phyloP scores from a whole-genome alignment of 2,797 vertebrate genomes.

The Phataginus tetradactyla region DNA sequence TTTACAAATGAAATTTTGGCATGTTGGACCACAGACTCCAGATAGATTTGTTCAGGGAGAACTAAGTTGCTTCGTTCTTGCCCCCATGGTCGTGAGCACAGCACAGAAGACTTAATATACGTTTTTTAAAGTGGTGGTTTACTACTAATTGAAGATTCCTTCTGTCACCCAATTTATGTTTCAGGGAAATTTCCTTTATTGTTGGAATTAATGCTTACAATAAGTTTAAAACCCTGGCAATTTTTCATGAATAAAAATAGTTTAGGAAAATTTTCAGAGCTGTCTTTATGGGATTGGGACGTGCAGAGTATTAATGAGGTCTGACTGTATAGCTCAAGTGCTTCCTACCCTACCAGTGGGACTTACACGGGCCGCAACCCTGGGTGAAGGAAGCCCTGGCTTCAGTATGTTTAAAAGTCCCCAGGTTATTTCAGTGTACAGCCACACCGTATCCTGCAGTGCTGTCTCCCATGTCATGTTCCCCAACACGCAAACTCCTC shows the following conservation, averaged over 20 bases:
- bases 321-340: not conserved
- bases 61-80: not conserved
- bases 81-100: not conserved
- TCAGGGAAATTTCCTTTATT: constrained; percentile 40
- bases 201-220: constrained; percentile 38
- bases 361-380: not conserved
- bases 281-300: not conserved
- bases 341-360: not conserved
- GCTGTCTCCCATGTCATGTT: not conserved
- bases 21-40: not conserved
- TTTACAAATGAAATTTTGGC: constrained; percentile 42
- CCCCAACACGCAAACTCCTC: not conserved
- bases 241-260: constrained; percentile 38
- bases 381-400: not conserved
- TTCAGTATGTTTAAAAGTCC: not conserved
- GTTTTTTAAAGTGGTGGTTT: not conserved
- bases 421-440: not conserved
- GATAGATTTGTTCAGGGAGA: constrained; percentile 49
- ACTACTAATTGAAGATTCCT: not conserved
- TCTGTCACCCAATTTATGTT: not conserved
- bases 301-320: not conserved
- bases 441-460: not conserved
- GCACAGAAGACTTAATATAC: not conserved
- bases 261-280: not conserved
- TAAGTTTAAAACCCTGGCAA: constrained; percentile 27